Evolutionary conservation across 2,797 vertebrate genomes (phyloP), one percentile per base, ranked within the genome.

Genomic region (Sciurus carolinensis): DNA sequence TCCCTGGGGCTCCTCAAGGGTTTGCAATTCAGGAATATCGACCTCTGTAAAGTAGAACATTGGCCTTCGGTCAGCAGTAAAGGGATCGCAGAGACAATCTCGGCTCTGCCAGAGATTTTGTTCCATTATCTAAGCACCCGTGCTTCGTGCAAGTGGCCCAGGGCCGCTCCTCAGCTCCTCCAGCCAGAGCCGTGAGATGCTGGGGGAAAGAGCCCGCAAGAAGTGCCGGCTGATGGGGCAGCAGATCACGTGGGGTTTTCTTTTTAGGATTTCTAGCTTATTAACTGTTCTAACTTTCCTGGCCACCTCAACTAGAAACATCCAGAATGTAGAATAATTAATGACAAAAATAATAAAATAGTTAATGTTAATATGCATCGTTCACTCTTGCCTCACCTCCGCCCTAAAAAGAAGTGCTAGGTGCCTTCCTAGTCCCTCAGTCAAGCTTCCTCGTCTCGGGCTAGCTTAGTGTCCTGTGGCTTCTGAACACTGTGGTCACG

Each of bases 21-120:
- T 90, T 69, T 71, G 36, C 44, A 82, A 15, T 97, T 97, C 79
- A 96, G 69, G 83, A 97, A 95, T 47, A 47, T 47, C 44, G 44
- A 59, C 98, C 91, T 90, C 95, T 97, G 64, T 91, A 57, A 97
- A 98, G 97, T 75, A 96, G 96, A 97, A 94, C 84, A 13, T n/a
- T 95, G 67, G 97, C 14, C 85, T 97, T 97, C 76, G 87, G 75
- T 91, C 97, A 97, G 97, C 90, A 96, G 76, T 71, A 93, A 87
- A 87, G 94, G 94, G 91, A 91, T 96, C 92, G 92, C 69, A 93
- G 95, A 92, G 39, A 95, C 86, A 97, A 84, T 93, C 90, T 94
- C 75, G 28, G 91, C 93, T 75, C 52, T 96, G 92, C 91, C 97
- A 98, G 89, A 85, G 54, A 79, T 96, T 97, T 95, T 95, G 92